Conservation (phyloP, 2,113 vertebrate genomes). For the Entelurus aequoreus region DNA sequence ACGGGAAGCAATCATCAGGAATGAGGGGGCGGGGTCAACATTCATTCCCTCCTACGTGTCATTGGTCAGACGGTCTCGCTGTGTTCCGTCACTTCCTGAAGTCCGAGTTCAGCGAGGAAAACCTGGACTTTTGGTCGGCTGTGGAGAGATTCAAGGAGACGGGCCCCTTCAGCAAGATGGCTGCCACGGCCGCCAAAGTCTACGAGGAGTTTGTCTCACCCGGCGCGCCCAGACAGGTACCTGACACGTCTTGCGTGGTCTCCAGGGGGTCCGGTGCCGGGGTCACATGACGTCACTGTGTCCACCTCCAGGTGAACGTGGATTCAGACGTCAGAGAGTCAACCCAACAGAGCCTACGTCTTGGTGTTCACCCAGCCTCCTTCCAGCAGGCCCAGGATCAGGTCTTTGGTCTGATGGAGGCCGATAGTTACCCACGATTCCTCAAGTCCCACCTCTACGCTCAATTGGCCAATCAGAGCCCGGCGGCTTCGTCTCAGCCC, state of each 20-base stretch:
- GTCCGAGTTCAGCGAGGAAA: constrained; percentile 94
- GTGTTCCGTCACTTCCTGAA: constrained; percentile 89
- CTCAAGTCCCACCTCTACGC: constrained; percentile 85
- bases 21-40: not conserved
- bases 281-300: constrained; percentile 8
- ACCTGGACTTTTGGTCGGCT: constrained; percentile 95
- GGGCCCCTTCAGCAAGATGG: constrained; percentile 84
- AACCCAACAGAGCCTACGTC: constrained; percentile 83
- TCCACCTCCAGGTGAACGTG: constrained; percentile 81
- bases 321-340: constrained; percentile 84
- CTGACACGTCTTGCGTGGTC: not conserved
- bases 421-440: constrained; percentile 91
- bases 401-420: constrained; percentile 90
- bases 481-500: not conserved
- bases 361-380: constrained; percentile 66
- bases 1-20: not conserved
- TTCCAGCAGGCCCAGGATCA: constrained; percentile 87
- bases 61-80: constrained; percentile 79
- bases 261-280: not conserved
- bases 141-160: constrained; percentile 89
- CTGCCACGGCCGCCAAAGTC: constrained; percentile 82
- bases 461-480: constrained; percentile 78
- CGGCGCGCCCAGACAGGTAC: constrained; percentile 67
- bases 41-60: not conserved
- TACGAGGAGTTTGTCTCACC: constrained; percentile 85